Evolutionary conservation across 2,888 invertebrate genomes (phyloP).

Genomic region (Ennomos quercinarius): DNA sequence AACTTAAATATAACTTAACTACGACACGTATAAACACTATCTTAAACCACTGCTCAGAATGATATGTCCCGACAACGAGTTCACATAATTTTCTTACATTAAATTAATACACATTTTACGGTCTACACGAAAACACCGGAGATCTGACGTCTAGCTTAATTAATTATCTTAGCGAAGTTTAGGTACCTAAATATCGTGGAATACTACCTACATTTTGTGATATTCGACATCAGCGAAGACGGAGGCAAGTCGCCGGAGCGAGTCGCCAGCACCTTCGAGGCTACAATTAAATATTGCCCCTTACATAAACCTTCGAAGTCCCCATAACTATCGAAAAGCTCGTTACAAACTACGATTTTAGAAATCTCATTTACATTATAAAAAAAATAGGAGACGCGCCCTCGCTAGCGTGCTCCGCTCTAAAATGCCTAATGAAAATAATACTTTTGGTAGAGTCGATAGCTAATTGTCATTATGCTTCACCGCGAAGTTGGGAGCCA

Average conservation of each 20-base stretch:
- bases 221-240: slow-evolving; percentile 72
- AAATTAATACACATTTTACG: slow-evolving; percentile 72
- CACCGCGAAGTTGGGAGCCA: slow-evolving; percentile 60
- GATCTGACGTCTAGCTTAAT: slow-evolving; percentile 72
- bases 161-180: slow-evolving; percentile 69
- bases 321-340: slow-evolving; percentile 63
- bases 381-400: slow-evolving; percentile 53
- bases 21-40: slow-evolving; percentile 81
- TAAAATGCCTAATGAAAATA: slow-evolving; percentile 68
- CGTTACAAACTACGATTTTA: slow-evolving; percentile 52
- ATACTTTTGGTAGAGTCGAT: slow-evolving; percentile 81
- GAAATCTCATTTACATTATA: slow-evolving; percentile 68
- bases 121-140: slow-evolving; percentile 75
- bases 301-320: slow-evolving; percentile 65
- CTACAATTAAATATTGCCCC: slow-evolving; percentile 64
- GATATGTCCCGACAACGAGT: slow-evolving; percentile 75
- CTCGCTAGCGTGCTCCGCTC: slow-evolving; percentile 64
- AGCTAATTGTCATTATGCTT: slow-evolving; percentile 59
- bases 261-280: slow-evolving; percentile 83
- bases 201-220: slow-evolving; percentile 65
- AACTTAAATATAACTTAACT: slow-evolving; percentile 79
- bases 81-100: slow-evolving; percentile 73
- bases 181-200: slow-evolving; percentile 70
- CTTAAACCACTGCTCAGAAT: slow-evolving; percentile 73
- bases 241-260: slow-evolving; percentile 78